Evolutionary conservation across 2,888 invertebrate species (phyloP), one percentile per base, ranked within the genome.

Genomic region (Poecilobothrus nobilitatus): DNA sequence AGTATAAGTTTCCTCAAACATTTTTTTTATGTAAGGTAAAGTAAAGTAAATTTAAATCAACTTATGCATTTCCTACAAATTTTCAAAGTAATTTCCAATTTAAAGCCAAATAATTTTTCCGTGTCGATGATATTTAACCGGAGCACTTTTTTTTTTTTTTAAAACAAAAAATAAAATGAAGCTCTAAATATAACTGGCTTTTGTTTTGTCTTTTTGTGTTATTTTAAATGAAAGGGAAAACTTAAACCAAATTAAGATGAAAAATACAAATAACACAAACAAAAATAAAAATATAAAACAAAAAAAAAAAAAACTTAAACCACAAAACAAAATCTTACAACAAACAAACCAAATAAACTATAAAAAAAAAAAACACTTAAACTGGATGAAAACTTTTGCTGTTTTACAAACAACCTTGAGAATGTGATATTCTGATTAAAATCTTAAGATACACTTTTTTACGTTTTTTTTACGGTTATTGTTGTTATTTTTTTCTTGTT

Each of bases 321-420:
- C 41, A 15, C 12, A 9, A 12, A 41, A 41, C 41, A 41, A 41
- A 41, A 41, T 9, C 27, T 27, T 27, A 27, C 27, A 27, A 27
- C 27, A 27, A 27, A 27, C 27, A 27, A 27, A 27, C 27, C 27
- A 27, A 27, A 27, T 4, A 27, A 27, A 27, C 2, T 27, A 27
- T 27, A 41, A 3, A 41, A 41, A 9, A 41, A 15, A n/a, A 44
- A 44, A 44, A 7, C 44, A 18, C 53, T 53, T 53, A 53, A 53
- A 53, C 15, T 53, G 53, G 53, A 53, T 53, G 53, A 53, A 53
- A 53, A 53, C 15, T 53, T 9, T 53, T 53, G 27, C 27, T n/a
- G 53, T 53, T 53, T 53, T 53, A 53, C 53, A n/a, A 53, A 53
- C 53, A 53, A 53, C 53, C 53, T 53, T 53, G 53, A 53, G n/a